Base-by-base conservation (phyloP, 2,113 vertebrate species). In the Erythrolamprus reginae region DNA sequence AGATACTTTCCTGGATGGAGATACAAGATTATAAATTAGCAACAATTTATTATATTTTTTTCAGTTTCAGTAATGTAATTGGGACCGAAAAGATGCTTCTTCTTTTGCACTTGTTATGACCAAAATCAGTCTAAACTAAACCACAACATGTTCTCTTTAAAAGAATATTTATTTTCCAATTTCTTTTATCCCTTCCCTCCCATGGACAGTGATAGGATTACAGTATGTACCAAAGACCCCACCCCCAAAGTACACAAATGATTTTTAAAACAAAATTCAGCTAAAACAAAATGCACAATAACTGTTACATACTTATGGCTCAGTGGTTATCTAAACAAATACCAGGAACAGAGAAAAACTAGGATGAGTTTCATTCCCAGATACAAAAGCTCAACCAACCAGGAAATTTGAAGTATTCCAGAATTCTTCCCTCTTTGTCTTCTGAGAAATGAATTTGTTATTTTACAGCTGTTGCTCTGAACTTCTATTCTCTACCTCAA, bases 181-280 rank as follows among this genome's bases (percentile, higher is more conserved):
- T 91, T 53, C 77, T 28, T 19, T 87, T 82, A 58, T 82, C 89
- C 45, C 4, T 2, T 13, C 5, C 55, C 23, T 23, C 10, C 9
- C 55, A 94, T 89, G 93, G 94, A 93, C 90, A 86, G 90, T 92
- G 90, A 24, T 82, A 92, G 90, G 92, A 93, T 93, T 91, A 92
- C 90, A 93, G 89, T 89, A 94, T 87, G 88, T 92, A 95, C 96
- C 94, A 95, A 96, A 93, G 95, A 95, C 93, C 94, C 88, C 92
- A 94, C 93, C 70, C 52, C 19, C 94, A 94, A 96, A 92, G 92
- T 94, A 96, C 84, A 45, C 87, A 45, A 94, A 90, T 92, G 90
- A 82, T 85, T 89, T n/a, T n/a, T n/a, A n/a, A n/a, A n/a, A n/a
- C n/a, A 95, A 92, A 91, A 91, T 89, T 87, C 94, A 92, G 86